Conservation (phyloP, 53 echinoderm and acorn worm species). For the Actinopyga echinites region DNA sequence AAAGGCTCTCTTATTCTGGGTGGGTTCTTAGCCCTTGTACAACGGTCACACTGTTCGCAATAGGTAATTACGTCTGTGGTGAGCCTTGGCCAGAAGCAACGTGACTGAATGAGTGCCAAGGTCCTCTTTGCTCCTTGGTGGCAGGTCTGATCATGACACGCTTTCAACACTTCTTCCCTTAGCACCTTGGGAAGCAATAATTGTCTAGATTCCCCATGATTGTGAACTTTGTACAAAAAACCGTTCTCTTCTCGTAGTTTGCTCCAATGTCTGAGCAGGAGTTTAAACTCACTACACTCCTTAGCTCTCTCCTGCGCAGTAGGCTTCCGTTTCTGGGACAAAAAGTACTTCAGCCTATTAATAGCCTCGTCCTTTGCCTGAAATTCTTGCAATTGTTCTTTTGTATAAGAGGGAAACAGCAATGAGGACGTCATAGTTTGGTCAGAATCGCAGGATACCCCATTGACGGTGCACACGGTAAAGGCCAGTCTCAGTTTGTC, state of each 20-base stretch:
- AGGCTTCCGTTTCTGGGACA: neutral
- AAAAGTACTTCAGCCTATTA: neutral
- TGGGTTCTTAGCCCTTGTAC: slow-evolving; percentile 39
- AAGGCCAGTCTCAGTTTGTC: neutral
- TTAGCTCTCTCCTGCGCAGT: neutral
- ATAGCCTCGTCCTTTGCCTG: slow-evolving; percentile 39
- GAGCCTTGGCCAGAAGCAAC: slow-evolving; percentile 35
- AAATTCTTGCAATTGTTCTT: slow-evolving; percentile 12
- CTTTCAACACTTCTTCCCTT: neutral
- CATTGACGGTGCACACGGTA: too few species aligned
- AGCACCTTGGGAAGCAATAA: slow-evolving; percentile 24
- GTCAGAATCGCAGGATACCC: neutral
- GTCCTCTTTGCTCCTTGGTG: slow-evolving; percentile 33
- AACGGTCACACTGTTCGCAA: slow-evolving; percentile 48
- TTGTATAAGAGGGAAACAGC: slow-evolving; percentile 36
- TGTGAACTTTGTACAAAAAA: neutral
- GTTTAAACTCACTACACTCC: neutral
- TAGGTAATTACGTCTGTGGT: neutral
- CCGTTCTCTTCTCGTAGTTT: slow-evolving; percentile 44
- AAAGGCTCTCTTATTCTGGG: slow-evolving; percentile 49
- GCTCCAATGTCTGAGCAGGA: slow-evolving; percentile 26
- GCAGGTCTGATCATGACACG: slow-evolving; percentile 23
- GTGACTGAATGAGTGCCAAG: neutral
- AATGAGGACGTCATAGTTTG: neutral
- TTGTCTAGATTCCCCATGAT: slow-evolving; percentile 4